These are phyloP conservation scores for Muraenolepis orangiensis DNA, from an alignment of 2,797 vertebrate species.

Conservation along the genomic window DNA sequence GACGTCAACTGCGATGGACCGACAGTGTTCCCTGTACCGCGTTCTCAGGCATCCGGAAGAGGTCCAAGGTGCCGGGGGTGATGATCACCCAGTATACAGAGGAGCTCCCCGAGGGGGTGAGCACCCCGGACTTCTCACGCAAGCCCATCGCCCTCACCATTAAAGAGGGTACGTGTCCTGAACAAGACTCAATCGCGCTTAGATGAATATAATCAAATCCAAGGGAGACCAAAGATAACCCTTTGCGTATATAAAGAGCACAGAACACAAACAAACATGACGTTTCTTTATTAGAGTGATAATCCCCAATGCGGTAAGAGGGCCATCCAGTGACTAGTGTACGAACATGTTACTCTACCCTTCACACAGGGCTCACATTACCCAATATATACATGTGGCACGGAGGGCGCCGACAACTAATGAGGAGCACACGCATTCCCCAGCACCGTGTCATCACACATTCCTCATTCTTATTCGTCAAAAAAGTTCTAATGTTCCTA, in stretches of 20 bases:
- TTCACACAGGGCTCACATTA: neutral
- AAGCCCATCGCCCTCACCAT: conserved; percentile 86
- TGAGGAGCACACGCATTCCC: neutral
- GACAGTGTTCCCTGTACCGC: neutral
- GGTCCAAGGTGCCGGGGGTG: conserved; percentile 83
- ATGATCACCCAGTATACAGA: conserved; percentile 80
- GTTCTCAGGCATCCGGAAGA: conserved; percentile 72
- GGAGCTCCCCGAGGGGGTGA: conserved; percentile 79
- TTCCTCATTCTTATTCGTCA: neutral
- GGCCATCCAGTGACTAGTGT: neutral
- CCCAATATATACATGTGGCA: neutral
- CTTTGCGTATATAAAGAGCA: neutral
- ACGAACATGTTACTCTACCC: neutral
- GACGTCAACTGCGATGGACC: no score
- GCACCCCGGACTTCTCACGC: conserved; percentile 82
- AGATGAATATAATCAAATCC: no score
- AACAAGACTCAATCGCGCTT: neutral
- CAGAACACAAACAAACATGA: neutral
- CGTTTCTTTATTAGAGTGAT: neutral
- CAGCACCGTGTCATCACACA: neutral
- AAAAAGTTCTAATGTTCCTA: conserved; percentile 11
- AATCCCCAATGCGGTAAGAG: neutral
- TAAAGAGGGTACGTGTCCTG: conserved; percentile 78
- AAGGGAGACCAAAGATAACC: neutral
- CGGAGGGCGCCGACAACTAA: conserved; percentile 5